These are phyloP conservation scores for Nephrotoma appendiculata DNA, from an alignment of 2,888 invertebrate species.

Conservation along the genomic window DNA sequence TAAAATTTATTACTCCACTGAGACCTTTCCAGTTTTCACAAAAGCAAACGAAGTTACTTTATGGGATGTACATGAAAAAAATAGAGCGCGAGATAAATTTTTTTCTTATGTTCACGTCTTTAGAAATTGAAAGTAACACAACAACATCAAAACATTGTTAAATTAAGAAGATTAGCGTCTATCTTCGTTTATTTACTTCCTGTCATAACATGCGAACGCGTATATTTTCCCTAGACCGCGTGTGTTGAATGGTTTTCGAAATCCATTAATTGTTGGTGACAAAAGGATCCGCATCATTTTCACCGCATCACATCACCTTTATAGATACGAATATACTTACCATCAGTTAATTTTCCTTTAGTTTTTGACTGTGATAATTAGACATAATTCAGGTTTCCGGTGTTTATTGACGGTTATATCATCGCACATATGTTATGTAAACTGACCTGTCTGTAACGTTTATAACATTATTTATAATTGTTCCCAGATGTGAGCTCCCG, in stretches of 20 bases:
- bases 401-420: background rate
- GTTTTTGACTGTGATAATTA: background rate
- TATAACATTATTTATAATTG: background rate
- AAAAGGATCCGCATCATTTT: background rate
- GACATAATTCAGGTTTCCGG: background rate
- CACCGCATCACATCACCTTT: too few species aligned
- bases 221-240: background rate
- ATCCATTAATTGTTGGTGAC: background rate
- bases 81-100: background rate
- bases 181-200: background rate
- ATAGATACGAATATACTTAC: background rate
- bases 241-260: background rate
- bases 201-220: background rate
- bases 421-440: background rate
- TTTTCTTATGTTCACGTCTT: background rate
- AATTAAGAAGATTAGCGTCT: background rate
- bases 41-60: background rate
- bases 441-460: background rate
- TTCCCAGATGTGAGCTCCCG: background rate
- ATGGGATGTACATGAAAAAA: background rate
- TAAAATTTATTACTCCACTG: background rate
- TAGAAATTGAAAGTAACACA: background rate
- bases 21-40: background rate
- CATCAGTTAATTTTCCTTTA: background rate
- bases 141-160: background rate